Percentiles rank a stretch among this genome's conserved stretches.
Evolutionary conservation across 2,888 invertebrate genomes (phyloP).

Genomic region (Dinocampus coccinellae): DNA sequence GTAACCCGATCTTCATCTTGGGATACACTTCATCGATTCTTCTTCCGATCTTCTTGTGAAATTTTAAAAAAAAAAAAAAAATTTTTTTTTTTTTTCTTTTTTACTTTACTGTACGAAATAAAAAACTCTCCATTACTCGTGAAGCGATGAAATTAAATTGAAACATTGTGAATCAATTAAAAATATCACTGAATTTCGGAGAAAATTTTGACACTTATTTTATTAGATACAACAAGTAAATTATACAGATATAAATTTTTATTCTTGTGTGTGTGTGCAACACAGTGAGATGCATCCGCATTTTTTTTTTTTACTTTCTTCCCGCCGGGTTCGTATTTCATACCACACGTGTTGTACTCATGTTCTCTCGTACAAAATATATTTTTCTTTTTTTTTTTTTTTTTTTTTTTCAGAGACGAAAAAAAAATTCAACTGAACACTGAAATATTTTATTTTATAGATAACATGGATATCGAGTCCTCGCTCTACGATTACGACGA

Average conservation of each 20-base stretch:
- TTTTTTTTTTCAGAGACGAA: not conserved
- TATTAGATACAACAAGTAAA: too few relatives aligned
- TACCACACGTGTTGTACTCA: constrained; percentile 16
- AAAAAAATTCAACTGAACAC: not conserved
- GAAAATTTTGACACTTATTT: too few relatives aligned
- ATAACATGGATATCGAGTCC: constrained; percentile 68
- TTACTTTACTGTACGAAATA: too few relatives aligned
- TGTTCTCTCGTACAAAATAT: not conserved
- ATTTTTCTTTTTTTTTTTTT: constrained; percentile 9
- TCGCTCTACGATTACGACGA: constrained; percentile 75
- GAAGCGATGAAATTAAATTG: too few relatives aligned
- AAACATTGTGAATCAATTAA: too few relatives aligned
- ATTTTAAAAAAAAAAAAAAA: not conserved
- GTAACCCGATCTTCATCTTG: not conserved
- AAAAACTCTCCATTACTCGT: too few relatives aligned
- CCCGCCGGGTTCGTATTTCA: not conserved
- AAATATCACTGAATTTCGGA: too few relatives aligned
- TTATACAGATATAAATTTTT: too few relatives aligned
- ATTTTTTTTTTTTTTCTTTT: too few relatives aligned
- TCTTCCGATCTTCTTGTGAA: not conserved
- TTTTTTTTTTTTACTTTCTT: not conserved
- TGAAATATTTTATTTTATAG: constrained; percentile 46
- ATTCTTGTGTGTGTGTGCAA: not conserved
- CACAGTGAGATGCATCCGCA: not conserved
- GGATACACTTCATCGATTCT: not conserved